These are phyloP conservation scores for Protomyctophum bolini DNA, from an alignment of 2,113 vertebrate species.

Conservation along the genomic window DNA sequence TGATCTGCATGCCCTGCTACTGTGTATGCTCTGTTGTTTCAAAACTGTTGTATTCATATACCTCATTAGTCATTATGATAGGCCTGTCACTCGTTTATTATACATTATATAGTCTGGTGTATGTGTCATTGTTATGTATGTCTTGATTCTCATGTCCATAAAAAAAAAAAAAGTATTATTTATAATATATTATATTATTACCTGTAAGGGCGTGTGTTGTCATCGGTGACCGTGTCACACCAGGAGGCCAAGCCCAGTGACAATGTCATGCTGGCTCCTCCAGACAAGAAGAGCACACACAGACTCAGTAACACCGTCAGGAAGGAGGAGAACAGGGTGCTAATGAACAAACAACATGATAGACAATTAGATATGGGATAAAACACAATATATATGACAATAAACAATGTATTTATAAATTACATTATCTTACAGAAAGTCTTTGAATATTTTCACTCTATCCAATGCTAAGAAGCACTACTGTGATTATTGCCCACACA, in stretches of 20 bases:
- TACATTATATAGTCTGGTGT: too few relatives aligned
- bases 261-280: constrained; percentile 75
- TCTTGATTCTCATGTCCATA: too few relatives aligned
- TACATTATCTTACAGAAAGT: too few relatives aligned
- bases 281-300: constrained; percentile 79
- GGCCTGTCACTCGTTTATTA: too few relatives aligned
- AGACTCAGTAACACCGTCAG: constrained; percentile 79
- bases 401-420: too few relatives aligned
- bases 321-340: constrained; percentile 81
- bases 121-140: too few relatives aligned
- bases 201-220: constrained; percentile 73
- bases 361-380: background rate
- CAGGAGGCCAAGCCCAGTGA: constrained; percentile 78
- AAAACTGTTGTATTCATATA: too few relatives aligned
- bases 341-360: constrained; percentile 46
- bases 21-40: too few relatives aligned
- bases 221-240: constrained; percentile 79
- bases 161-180: too few relatives aligned
- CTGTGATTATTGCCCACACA: background rate
- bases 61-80: too few relatives aligned
- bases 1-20: too few relatives aligned
- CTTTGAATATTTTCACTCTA: too few relatives aligned
- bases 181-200: constrained; percentile 13
- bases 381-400: background rate
- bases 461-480: background rate